Evolutionary conservation across 1,140 invertebrate species (phyloP).

Genomic region (Lasioglossum albipes): DNA sequence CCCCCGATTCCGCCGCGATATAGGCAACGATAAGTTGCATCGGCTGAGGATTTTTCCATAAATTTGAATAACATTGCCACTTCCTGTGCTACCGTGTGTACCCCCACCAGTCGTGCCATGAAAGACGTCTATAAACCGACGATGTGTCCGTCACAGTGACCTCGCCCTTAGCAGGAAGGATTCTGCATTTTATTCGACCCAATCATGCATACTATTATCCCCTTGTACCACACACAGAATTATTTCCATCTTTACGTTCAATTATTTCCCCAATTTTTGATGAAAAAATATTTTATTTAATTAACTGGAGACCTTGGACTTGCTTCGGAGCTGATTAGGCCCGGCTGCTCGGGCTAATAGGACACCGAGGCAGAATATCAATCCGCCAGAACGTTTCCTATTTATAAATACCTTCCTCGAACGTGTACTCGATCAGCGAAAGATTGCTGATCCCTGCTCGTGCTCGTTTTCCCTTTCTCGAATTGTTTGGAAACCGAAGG

Average conservation of each 20-base stretch:
- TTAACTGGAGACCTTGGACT: too few relatives aligned
- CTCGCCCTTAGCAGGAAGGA: constrained; percentile 60
- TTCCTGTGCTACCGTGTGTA: constrained; percentile 50
- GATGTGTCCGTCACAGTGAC: constrained; percentile 32
- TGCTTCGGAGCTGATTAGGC: too few relatives aligned
- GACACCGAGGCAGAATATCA: not conserved
- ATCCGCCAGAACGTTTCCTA: not conserved
- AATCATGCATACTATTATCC: constrained; percentile 51
- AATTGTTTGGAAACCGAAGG: not conserved
- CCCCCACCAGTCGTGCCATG: constrained; percentile 1
- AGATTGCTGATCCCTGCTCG: not conserved
- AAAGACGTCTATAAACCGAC: constrained; percentile 2
- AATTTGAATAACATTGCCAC: constrained; percentile 64
- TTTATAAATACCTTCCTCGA: not conserved
- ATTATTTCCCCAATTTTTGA: too few relatives aligned
- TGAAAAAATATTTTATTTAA: too few relatives aligned
- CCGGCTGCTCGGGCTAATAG: too few relatives aligned
- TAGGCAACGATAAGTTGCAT: constrained; percentile 53
- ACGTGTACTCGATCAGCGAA: not conserved
- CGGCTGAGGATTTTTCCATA: constrained; percentile 55
- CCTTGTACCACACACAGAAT: not conserved
- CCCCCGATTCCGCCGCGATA: constrained; percentile 44
- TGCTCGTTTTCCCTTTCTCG: not conserved
- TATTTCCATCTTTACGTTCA: too few relatives aligned
- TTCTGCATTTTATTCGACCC: constrained; percentile 50